Conservation (phyloP, 1,140 invertebrate species). For the Chymomyza costata region DNA sequence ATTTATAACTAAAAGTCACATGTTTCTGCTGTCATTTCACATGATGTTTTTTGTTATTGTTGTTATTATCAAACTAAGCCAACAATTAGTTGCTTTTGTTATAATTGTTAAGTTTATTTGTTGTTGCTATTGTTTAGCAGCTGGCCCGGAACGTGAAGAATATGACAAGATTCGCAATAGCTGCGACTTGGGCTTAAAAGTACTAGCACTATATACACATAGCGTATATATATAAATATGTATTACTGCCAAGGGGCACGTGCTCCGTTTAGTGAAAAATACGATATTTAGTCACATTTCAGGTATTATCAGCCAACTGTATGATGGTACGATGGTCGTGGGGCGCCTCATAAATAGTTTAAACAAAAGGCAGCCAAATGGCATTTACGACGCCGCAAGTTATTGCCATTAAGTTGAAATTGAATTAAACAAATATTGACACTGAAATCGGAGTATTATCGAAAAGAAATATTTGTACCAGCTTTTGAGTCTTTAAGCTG, state of each 20-base stretch:
- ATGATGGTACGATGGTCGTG: slow-evolving; percentile 27
- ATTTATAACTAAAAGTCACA: slow-evolving; percentile 46
- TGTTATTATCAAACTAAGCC: slow-evolving; percentile 31
- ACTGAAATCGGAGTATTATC: no score
- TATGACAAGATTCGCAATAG: no score
- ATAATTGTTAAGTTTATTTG: no score
- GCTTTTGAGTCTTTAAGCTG: slow-evolving; percentile 54
- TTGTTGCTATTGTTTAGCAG: no score
- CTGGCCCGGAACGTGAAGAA: no score
- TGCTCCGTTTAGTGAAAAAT: no score
- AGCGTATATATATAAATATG: no score
- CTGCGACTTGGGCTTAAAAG: no score
- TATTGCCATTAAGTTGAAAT: slow-evolving; percentile 23
- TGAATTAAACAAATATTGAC: slow-evolving; percentile 66
- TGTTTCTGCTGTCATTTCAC: slow-evolving; percentile 41
- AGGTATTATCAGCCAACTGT: slow-evolving; percentile 29
- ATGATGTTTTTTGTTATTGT: slow-evolving; percentile 47
- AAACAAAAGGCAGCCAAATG: slow-evolving; percentile 44
- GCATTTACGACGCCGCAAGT: no score
- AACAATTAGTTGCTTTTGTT: slow-evolving; percentile 4
- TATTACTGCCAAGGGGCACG: no score
- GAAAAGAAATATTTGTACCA: slow-evolving; percentile 50
- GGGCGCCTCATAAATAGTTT: slow-evolving; percentile 41
- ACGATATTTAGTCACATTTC: slow-evolving; percentile 48
- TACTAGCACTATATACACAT: no score